Base-by-base conservation (phyloP, 1,140 invertebrate genomes). In the Lamellibrachia luymesi region DNA sequence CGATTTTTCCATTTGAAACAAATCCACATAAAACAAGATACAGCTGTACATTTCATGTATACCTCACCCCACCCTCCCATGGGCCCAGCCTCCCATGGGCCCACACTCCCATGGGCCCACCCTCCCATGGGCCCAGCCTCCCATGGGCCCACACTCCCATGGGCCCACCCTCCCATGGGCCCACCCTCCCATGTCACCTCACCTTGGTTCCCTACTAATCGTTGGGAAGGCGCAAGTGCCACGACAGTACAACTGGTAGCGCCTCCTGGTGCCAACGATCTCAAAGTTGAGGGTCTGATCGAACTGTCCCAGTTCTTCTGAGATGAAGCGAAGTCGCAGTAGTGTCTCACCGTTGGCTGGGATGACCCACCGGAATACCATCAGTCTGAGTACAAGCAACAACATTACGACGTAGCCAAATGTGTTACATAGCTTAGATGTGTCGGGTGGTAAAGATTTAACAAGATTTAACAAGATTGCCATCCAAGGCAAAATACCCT, bases 201-300 rank as follows among this genome's bases (percentile, higher is more conserved):
- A 95, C 96, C 96, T 96, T 92, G 96, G 96, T 94, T 96, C 96
- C 92, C 95, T 95, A 93, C 96, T 96, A 92, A 96, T 96, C 10
- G 95, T 96, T 49, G 96, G 96, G 94, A 96, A 96, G 8, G 96
- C 95, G 95, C 96, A 96, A 27, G 96, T 94, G 64, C 96, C 96
- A 38, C 96, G 94, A 93, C 96, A 96, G 94, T 95, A 96, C 50
- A 96, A 92, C 94, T 96, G 96, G 94, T 96, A 96, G 52, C 95
- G 93, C 64, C 96, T 91, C 91, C 96, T 94, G 64, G 96, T 96
- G 27, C 96, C 96, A 50, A 96, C 94, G 91, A 96, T 95, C 93
- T 96, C 96, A 95, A 96, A 96, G 94, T 96, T 96, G 49, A 96
- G 90, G 4, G 96, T 96, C 94, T 96, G 96, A 94, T 96, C 96